Percentiles rank a stretch among this genome's conserved stretches.
Evolutionary conservation across 2,888 invertebrate species (phyloP).

Genomic region (Aleiodes testaceus): DNA sequence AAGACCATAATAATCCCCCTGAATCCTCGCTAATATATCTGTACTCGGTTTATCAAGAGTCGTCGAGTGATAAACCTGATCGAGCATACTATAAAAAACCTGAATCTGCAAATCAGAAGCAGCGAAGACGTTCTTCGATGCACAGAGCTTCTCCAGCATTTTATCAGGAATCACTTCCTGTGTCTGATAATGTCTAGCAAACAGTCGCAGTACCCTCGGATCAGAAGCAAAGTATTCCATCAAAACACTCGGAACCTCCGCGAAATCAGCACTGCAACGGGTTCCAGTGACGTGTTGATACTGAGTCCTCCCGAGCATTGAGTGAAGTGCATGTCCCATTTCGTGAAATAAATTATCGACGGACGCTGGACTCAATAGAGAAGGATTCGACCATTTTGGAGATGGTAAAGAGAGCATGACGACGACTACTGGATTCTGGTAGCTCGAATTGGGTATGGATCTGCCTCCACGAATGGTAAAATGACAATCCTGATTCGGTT

Average conservation of each 20-base stretch:
- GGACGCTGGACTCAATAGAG: conserved; percentile 86
- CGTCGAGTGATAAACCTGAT: conserved; percentile 89
- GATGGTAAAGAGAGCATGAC: conserved; percentile 91
- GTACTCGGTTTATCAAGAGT: conserved; percentile 78
- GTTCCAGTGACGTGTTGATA: conserved; percentile 99
- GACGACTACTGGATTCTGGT: conserved; percentile 94
- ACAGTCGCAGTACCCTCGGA: conserved; percentile 86
- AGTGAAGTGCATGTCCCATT: conserved; percentile 99
- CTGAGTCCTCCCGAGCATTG: conserved; percentile 95
- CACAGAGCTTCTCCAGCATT: conserved; percentile 86
- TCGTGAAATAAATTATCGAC: conserved; percentile 99
- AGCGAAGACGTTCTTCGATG: conserved; percentile 89
- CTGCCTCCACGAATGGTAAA: conserved; percentile 98
- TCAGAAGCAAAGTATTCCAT: conserved; percentile 98
- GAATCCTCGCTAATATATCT: conserved; percentile 83
- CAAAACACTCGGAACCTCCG: conserved; percentile 98
- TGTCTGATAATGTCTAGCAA: conserved; percentile 94
- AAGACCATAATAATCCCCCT: conserved; percentile 88
- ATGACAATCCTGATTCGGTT: conserved; percentile 98
- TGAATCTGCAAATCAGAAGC: conserved; percentile 93
- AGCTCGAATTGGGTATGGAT: conserved; percentile 82
- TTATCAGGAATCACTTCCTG: conserved; percentile 87
- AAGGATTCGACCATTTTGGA: conserved; percentile 84
- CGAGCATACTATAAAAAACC: conserved; percentile 93
- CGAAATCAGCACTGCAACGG: conserved; percentile 97